Evolutionary conservation across 1,140 invertebrate genomes (phyloP).

Genomic region (Lutraria rhynchaena): DNA sequence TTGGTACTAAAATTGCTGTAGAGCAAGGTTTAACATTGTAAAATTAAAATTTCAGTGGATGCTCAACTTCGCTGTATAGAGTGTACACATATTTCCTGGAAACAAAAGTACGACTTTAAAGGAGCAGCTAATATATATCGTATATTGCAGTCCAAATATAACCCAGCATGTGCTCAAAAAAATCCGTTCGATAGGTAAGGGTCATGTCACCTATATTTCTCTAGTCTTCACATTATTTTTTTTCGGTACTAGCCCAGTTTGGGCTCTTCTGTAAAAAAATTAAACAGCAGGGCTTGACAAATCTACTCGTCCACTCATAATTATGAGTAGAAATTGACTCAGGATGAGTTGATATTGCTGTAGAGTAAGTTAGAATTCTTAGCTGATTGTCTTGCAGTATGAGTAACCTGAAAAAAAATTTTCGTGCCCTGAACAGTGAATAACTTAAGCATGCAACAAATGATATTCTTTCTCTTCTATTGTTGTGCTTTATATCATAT

Average conservation of each 20-base stretch:
- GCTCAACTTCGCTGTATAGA: not conserved
- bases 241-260: not conserved
- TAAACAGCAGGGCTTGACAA: not conserved
- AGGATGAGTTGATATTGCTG: too few species aligned
- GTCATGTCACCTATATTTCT: not conserved
- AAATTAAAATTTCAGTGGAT: conserved; percentile 8
- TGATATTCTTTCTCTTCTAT: not conserved
- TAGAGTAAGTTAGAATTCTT: too few species aligned
- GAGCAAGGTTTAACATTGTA: too few species aligned
- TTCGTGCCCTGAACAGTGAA: not conserved
- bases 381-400: too few species aligned
- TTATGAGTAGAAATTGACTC: too few species aligned
- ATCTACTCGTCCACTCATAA: too few species aligned
- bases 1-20: too few species aligned
- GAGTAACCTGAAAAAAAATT: too few species aligned
- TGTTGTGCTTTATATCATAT: not conserved
- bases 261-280: not conserved
- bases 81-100: conserved; percentile 17
- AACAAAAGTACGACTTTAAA: not conserved
- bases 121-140: conserved; percentile 6
- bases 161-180: conserved; percentile 1
- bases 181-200: conserved; percentile 15
- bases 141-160: conserved; percentile 6
- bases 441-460: not conserved
- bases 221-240: not conserved